Evolutionary conservation across 2,113 vertebrate genomes (phyloP), one percentile per base, ranked within the genome.

Genomic region (Eptatretus burgeri): DNA sequence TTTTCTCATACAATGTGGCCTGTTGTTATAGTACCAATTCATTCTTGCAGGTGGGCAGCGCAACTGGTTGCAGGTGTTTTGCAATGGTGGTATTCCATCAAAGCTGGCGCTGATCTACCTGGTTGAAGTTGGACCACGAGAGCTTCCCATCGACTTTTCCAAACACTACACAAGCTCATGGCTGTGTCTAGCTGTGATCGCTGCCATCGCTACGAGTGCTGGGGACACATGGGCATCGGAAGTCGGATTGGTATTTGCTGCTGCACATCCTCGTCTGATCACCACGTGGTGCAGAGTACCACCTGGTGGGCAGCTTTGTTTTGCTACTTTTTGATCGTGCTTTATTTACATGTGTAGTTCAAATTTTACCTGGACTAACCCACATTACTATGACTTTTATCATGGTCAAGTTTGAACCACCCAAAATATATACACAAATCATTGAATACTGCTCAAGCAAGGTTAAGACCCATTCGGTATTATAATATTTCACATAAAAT

Each of bases 211-310:
- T 3, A 81, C 81, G 73, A 84, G 76, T 71, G 70, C 81, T 13
- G 91, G 91, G 20, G 87, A 98, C 68, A 93, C 87, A 0, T 95
- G 91, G 91, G 83, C 87, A 63, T 93, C 89, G 2, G 91, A 94
- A 71, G 78, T 98, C 63, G 89, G 80, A 49, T 79, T 78, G 0
- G 77, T 85, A 60, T 72, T 87, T 63, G 86, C 82, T 72, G 75
- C 73, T 72, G 79, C 74, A 64, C 67, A 72, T 10, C 91, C 89
- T 10, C 77, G 79, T 51, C 78, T 95, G 65, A 88, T 98, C 76
- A 94, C 87, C 67, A 85, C 84, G 12, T 91, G 85, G 88, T 71
- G 82, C 68, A 77, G 79, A 66, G 91, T 98, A 67, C 89, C 91
- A 41, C 69, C 78, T 71, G 91, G 91, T 98, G 66, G 80, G 76